Conservation (phyloP, 1,140 invertebrate species). For the Drosophila neocordata region DNA sequence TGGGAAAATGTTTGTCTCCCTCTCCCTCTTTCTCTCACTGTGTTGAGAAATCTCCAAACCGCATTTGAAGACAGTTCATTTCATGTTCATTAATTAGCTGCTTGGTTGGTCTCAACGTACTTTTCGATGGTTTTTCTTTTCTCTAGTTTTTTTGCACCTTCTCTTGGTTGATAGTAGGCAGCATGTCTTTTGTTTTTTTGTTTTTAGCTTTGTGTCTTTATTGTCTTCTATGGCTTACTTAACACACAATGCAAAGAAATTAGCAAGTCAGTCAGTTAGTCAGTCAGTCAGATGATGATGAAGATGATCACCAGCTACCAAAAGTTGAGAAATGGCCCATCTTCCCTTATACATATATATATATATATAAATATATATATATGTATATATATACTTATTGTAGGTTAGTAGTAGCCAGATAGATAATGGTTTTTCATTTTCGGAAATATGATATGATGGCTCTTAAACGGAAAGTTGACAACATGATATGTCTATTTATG, state of each 20-base stretch:
- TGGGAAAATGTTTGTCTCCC: conserved; percentile 49
- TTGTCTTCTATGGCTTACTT: conserved; percentile 10
- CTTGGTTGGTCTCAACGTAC: conserved; percentile 30
- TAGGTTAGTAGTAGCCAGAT: neutral
- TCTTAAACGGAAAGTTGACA: too few species aligned
- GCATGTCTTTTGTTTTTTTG: conserved; percentile 18
- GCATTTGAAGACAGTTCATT: conserved; percentile 12
- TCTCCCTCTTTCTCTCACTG: neutral
- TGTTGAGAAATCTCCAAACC: conserved; percentile 6
- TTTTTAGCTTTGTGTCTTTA: conserved; percentile 10
- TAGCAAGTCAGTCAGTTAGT: conserved; percentile 6
- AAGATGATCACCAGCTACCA: neutral
- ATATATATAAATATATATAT: neutral
- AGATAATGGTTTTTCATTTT: neutral
- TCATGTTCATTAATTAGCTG: conserved; percentile 42
- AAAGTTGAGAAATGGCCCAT: neutral
- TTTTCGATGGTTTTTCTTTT: neutral
- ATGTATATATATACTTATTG: neutral
- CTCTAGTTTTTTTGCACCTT: neutral
- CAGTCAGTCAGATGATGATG: conserved; percentile 5
- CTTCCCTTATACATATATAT: neutral
- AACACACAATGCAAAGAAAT: conserved; percentile 9
- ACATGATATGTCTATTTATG: too few species aligned
- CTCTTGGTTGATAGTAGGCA: too few species aligned
- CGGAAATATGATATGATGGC: neutral